phyloP scores from a whole-genome alignment of 2,797 vertebrate species.

The Lagodon rhomboides region DNA sequence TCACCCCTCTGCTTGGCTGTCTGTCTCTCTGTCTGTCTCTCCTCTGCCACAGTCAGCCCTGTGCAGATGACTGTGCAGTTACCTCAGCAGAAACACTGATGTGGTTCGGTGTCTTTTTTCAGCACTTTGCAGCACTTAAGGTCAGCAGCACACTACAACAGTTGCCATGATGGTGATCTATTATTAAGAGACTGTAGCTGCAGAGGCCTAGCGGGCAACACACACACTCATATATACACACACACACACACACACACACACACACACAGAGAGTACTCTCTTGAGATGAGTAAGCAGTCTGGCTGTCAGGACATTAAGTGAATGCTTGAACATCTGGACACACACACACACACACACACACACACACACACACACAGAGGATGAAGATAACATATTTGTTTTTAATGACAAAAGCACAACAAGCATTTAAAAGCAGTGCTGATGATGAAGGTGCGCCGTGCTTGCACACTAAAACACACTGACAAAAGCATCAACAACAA shows the following conservation, averaged over 20 bases:
- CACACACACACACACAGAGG: neutral
- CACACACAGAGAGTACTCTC: constrained; percentile 7
- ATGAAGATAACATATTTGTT: neutral
- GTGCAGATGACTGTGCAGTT: constrained; percentile 66
- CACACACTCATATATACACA: constrained; percentile 15
- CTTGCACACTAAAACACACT: constrained; percentile 11
- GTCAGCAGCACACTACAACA: constrained; percentile 53
- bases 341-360: constrained; percentile 6
- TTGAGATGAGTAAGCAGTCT: constrained; percentile 55
- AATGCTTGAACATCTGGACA: constrained; percentile 52
- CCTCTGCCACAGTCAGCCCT: constrained; percentile 18
- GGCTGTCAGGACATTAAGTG: constrained; percentile 53
- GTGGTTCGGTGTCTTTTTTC: constrained; percentile 45
- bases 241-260: neutral
- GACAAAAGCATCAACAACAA: constrained; percentile 25
- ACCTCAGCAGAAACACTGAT: constrained; percentile 38
- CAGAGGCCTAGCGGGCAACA: constrained; percentile 37
- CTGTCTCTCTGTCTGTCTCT: constrained; percentile 15
- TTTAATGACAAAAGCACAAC: constrained; percentile 5
- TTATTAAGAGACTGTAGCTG: constrained; percentile 70
- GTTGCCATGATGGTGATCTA: constrained; percentile 65
- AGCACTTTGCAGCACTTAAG: constrained; percentile 73
- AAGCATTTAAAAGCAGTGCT: constrained; percentile 19
- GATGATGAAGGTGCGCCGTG: neutral
- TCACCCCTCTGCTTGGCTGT: constrained; percentile 47